Evolutionary conservation across 2,888 invertebrate species (phyloP).

Genomic region (Papilio elwesi): DNA sequence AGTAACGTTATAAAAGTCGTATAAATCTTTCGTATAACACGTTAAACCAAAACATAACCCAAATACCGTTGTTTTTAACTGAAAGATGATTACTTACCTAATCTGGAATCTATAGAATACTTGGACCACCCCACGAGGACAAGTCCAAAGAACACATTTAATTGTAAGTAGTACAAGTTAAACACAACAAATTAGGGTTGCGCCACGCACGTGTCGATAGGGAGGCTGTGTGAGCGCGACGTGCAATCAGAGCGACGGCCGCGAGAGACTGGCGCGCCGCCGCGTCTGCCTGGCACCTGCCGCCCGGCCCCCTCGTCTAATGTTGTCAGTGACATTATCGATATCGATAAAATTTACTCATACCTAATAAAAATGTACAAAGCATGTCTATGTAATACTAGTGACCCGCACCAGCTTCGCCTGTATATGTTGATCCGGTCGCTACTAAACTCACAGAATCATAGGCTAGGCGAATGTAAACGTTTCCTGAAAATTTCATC

Average conservation of each 20-base stretch:
- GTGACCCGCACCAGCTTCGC: too few species aligned
- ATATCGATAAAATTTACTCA: conserved; percentile 65
- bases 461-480: too few species aligned
- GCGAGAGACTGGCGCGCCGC: conserved; percentile 82
- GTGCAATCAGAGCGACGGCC: conserved; percentile 69
- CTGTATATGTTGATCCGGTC: too few species aligned
- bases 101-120: conserved; percentile 49
- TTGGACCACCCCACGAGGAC: conserved; percentile 50
- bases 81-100: conserved; percentile 41
- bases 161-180: conserved; percentile 55
- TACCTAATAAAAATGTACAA: too few species aligned
- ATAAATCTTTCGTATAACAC: conserved; percentile 47
- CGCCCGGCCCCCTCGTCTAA: conserved; percentile 74
- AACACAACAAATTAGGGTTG: conserved; percentile 76
- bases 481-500: too few species aligned
- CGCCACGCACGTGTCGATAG: conserved; percentile 77
- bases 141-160: conserved; percentile 69
- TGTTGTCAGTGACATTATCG: conserved; percentile 70
- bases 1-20: conserved; percentile 29
- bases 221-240: conserved; percentile 61
- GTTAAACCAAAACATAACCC: conserved; percentile 67
- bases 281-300: conserved; percentile 72
- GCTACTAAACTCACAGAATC: too few species aligned
- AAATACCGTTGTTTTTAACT: conserved; percentile 46
- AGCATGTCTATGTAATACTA: too few species aligned